Conservation (phyloP, 2,888 invertebrate genomes). For the Alviniconcha strummeri region DNA sequence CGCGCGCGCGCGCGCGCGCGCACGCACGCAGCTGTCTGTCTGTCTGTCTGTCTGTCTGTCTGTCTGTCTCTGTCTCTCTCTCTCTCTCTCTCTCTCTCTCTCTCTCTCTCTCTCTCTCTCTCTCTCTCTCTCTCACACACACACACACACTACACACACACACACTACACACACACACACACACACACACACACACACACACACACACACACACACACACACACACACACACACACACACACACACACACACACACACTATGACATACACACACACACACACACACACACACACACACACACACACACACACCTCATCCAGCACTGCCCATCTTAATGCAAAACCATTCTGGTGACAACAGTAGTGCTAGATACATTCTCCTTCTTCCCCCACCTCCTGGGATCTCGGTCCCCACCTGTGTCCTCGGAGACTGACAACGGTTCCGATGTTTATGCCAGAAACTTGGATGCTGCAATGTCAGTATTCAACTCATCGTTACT, state of each 20-base stretch:
- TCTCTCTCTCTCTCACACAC: background rate
- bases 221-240: background rate
- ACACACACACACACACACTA: background rate
- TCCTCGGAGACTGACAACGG: background rate
- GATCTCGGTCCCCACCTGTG: background rate
- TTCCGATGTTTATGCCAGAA: background rate
- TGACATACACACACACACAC: no score
- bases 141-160: background rate
- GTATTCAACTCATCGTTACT: no score
- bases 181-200: conserved; percentile 12
- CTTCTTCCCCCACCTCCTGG: background rate
- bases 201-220: background rate
- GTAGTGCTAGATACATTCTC: background rate
- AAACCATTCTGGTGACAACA: background rate
- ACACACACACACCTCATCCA: background rate
- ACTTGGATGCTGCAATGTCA: no score
- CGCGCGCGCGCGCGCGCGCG: background rate
- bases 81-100: conserved; percentile 17
- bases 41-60: conserved; percentile 7
- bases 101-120: conserved; percentile 26
- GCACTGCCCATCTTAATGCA: background rate
- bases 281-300: no score
- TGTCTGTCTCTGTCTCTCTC: conserved; percentile 15
- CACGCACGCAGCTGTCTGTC: background rate
- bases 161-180: background rate